These are phyloP conservation scores for Harpegnathos saltator DNA, from an alignment of 1,140 invertebrate species.

Conservation along the genomic window DNA sequence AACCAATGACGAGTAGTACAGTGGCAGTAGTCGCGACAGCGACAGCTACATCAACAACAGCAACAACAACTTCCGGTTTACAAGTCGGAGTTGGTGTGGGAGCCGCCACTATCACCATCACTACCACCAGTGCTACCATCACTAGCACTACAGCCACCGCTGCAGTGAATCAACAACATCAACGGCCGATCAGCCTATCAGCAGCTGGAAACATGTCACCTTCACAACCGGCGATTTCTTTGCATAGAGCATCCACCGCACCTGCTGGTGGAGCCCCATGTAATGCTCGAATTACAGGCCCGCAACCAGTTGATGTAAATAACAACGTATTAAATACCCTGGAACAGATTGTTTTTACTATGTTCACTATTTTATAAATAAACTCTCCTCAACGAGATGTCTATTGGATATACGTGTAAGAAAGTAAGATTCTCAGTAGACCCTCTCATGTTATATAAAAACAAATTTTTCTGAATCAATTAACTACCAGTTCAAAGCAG, in stretches of 20 bases:
- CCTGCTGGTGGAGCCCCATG: conserved; percentile 82
- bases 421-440: too few species aligned
- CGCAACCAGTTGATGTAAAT: conserved; percentile 95
- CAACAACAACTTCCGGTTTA: conserved; percentile 68
- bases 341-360: too few species aligned
- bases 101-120: too few species aligned
- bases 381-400: too few species aligned
- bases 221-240: conserved; percentile 78
- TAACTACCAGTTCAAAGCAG: too few species aligned
- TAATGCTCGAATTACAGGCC: conserved; percentile 91
- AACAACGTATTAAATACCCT: neutral
- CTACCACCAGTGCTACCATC: too few species aligned
- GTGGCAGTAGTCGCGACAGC: conserved; percentile 34
- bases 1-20: conserved; percentile 76
- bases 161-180: conserved; percentile 75
- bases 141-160: too few species aligned
- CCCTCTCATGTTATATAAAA: too few species aligned
- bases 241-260: conserved; percentile 81
- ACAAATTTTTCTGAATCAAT: too few species aligned
- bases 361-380: too few species aligned
- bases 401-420: too few species aligned
- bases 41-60: conserved; percentile 14
- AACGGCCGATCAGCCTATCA: conserved; percentile 80
- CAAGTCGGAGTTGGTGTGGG: conserved; percentile 67
- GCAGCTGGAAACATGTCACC: conserved; percentile 80